Conservation (phyloP, 2,888 invertebrate species). For the Melieria picta region DNA sequence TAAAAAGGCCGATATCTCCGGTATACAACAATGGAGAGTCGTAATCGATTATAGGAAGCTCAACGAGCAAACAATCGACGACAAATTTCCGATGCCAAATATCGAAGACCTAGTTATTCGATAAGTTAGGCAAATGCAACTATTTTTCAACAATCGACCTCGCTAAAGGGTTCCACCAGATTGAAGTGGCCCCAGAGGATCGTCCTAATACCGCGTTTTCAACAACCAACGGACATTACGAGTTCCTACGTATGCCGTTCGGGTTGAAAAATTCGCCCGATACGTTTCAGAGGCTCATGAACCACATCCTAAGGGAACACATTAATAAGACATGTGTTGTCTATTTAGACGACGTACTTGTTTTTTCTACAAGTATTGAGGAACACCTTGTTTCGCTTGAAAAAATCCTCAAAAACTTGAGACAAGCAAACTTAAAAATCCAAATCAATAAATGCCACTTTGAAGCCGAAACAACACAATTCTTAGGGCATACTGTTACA, state of each 20-base stretch:
- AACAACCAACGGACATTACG: neutral
- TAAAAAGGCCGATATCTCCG: neutral
- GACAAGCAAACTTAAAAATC: conserved; percentile 9
- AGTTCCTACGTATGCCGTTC: conserved; percentile 3
- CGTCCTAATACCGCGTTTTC: neutral
- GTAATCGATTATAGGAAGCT: conserved; percentile 1
- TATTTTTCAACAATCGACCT: neutral
- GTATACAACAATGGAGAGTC: conserved; percentile 8
- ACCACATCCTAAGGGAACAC: conserved; percentile 6
- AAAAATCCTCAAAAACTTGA: conserved; percentile 10
- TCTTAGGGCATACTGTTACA: conserved; percentile 12
- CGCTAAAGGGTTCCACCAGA: neutral
- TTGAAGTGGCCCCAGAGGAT: neutral
- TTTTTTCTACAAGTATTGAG: conserved; percentile 3
- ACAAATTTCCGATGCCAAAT: conserved; percentile 8
- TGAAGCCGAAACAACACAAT: conserved; percentile 3
- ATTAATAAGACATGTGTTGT: conserved; percentile 11
- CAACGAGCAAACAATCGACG: neutral
- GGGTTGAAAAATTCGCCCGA: neutral
- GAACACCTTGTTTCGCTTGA: conserved; percentile 15
- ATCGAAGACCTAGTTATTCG: too few species aligned
- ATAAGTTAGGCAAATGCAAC: neutral
- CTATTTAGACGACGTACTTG: conserved; percentile 6
- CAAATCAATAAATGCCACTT: conserved; percentile 14
- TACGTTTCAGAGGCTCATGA: conserved; percentile 19